Percentiles rank a stretch among this genome's conserved stretches.
These are phyloP conservation scores for Pantherophis guttatus DNA, from an alignment of 2,113 vertebrate species.

Conservation along the genomic window DNA sequence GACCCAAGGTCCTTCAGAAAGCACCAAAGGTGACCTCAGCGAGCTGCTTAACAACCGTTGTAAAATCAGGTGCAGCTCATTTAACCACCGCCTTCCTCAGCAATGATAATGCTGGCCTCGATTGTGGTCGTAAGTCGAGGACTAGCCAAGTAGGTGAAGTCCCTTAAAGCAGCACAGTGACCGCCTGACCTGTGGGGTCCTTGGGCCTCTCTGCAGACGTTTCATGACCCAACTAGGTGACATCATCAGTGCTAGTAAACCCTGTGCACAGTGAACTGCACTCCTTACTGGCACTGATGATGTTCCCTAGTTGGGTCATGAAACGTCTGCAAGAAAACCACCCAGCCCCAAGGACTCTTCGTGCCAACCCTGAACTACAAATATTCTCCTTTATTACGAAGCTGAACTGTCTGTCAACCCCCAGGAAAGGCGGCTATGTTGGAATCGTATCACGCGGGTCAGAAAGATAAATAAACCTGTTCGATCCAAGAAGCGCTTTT, in stretches of 20 bases:
- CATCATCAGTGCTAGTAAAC: no score
- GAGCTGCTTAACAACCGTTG: not conserved
- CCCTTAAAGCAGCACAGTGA: not conserved
- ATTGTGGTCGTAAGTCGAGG: no score
- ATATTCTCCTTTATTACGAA: not conserved
- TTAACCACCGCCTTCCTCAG: not conserved
- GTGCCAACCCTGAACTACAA: not conserved
- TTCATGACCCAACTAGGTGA: no score
- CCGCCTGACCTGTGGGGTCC: no score
- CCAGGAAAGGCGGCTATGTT: not conserved
- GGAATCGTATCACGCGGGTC: rapidly evolving
- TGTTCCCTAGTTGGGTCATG: not conserved
- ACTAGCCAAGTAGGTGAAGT: not conserved
- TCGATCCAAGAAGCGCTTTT: not conserved
- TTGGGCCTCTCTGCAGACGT: no score
- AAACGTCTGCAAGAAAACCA: not conserved
- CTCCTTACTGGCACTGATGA: no score
- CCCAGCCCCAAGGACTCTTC: not conserved
- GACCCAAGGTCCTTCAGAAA: not conserved
- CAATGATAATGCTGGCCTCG: not conserved
- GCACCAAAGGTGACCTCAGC: not conserved
- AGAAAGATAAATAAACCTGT: not conserved
- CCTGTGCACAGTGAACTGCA: no score
- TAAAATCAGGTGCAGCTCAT: not conserved
- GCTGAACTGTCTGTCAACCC: not conserved